phyloP scores from a whole-genome alignment of 2,797 vertebrate species.

The Helicolenus hilgendorfi region DNA sequence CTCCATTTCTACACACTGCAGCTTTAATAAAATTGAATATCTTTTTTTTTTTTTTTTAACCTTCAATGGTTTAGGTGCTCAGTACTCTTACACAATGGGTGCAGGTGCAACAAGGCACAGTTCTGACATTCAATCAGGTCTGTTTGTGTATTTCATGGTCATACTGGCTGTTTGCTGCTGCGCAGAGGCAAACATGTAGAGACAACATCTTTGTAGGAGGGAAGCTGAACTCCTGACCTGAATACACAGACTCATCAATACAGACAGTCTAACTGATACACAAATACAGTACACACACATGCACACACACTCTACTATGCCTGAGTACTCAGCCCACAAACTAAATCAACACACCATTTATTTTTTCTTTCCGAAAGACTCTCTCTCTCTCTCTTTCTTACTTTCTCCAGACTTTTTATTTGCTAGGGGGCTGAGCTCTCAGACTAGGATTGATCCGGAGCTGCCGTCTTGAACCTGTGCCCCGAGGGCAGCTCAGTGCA shows the following conservation, averaged over 20 bases:
- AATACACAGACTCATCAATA: constrained; percentile 35
- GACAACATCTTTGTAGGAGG: constrained; percentile 20
- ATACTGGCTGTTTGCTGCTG: constrained; percentile 13
- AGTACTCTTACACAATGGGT: neutral
- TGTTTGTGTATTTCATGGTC: constrained; percentile 47
- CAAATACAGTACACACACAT: neutral
- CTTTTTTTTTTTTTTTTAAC: neutral
- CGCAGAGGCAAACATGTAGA: constrained; percentile 31
- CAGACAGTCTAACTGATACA: constrained; percentile 5
- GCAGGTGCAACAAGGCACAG: neutral
- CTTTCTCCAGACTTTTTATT: constrained; percentile 77
- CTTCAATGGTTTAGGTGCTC: neutral
- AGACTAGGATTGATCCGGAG: constrained; percentile 85
- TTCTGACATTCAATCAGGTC: neutral
- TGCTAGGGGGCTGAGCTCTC: constrained; percentile 76
- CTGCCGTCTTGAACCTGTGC: constrained; percentile 82
- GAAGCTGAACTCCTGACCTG: constrained; percentile 44
- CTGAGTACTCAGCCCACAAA: constrained; percentile 55
- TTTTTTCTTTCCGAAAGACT: constrained; percentile 59
- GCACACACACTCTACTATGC: constrained; percentile 2
- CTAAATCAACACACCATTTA: constrained; percentile 73
- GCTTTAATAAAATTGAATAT: neutral
- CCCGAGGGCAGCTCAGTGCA: constrained; percentile 84
- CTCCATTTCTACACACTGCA: too few relatives aligned
- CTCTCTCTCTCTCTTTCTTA: constrained; percentile 48